Evolutionary conservation across 1,140 invertebrate species (phyloP).

Genomic region (Maniola jurtina): DNA sequence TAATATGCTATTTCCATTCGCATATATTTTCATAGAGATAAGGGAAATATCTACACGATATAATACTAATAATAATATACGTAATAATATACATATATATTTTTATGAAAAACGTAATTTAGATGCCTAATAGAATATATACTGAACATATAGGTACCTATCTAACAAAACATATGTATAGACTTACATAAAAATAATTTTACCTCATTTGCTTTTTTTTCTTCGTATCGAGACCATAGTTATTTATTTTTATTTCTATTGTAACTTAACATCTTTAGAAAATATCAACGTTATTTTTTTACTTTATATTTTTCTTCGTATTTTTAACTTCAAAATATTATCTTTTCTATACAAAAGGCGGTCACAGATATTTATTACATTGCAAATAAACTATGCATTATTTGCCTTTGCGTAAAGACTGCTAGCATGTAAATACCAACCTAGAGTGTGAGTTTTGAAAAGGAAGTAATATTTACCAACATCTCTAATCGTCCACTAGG

Average conservation of each 20-base stretch:
- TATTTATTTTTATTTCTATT: no score
- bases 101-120: constrained; percentile 18
- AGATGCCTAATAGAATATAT: constrained; percentile 11
- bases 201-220: neutral
- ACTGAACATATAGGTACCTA: neutral
- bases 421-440: constrained; percentile 32
- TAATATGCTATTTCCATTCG: constrained; percentile 63
- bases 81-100: constrained; percentile 18
- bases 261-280: no score
- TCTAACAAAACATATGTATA: neutral
- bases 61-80: constrained; percentile 12
- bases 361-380: constrained; percentile 1
- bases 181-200: no score
- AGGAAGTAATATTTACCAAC: no score
- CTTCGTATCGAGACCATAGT: neutral
- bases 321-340: neutral
- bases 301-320: neutral
- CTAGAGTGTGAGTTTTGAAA: constrained; percentile 10
- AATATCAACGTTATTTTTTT: neutral
- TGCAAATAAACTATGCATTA: neutral
- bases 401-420: constrained; percentile 38
- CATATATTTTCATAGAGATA: constrained; percentile 66
- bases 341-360: neutral
- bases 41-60: constrained; percentile 26
- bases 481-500: no score